phyloP scores from a whole-genome alignment of 2,888 invertebrate species.

The Leptinotarsa haldemani region DNA sequence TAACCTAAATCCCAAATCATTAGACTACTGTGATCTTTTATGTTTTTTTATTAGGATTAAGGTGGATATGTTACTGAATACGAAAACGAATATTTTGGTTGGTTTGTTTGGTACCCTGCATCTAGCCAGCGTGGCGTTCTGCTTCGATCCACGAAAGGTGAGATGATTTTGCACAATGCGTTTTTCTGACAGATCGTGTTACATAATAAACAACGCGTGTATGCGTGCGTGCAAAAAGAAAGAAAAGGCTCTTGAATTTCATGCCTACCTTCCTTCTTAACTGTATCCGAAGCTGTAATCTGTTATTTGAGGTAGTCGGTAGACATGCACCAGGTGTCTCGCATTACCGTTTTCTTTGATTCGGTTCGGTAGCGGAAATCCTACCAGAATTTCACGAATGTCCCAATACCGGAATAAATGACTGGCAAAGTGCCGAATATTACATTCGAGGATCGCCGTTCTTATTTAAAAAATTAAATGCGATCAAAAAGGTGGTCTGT shows the following conservation, averaged over 20 bases:
- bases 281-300: slow-evolving; percentile 18
- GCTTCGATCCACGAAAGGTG: slow-evolving; percentile 5
- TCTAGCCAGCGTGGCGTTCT: slow-evolving; percentile 8
- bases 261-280: slow-evolving; percentile 10
- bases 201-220: slow-evolving; percentile 15
- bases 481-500: too few species aligned
- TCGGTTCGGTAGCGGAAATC: background rate
- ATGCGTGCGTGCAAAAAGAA: slow-evolving; percentile 17
- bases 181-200: slow-evolving; percentile 3
- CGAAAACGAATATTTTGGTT: too few species aligned
- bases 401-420: too few species aligned
- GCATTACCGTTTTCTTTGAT: slow-evolving; percentile 9
- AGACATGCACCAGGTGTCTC: slow-evolving; percentile 11
- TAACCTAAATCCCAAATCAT: too few species aligned
- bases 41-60: too few species aligned
- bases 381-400: background rate
- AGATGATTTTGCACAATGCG: slow-evolving; percentile 8
- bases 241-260: slow-evolving; percentile 4
- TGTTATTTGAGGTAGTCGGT: slow-evolving; percentile 14
- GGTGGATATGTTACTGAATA: too few species aligned
- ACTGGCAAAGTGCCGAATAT: too few species aligned
- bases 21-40: too few species aligned
- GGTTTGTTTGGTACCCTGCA: background rate
- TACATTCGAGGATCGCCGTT: too few species aligned
- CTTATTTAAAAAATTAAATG: too few species aligned